Evolutionary conservation across 2,797 vertebrate species (phyloP), one percentile per base, ranked within the genome.

Genomic region (Anguilla megastoma): DNA sequence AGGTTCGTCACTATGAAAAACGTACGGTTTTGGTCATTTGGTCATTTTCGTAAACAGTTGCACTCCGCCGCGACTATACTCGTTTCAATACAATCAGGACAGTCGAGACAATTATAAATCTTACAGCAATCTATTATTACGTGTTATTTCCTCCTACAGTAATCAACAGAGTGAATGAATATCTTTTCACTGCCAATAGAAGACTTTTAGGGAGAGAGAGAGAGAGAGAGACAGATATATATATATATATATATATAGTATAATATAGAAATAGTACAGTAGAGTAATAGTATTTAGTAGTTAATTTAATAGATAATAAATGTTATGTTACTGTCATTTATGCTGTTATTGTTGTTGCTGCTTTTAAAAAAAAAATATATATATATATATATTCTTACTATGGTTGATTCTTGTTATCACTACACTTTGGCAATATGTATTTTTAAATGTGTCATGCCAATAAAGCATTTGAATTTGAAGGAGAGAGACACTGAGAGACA

Each of bases 161-260:
- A 85, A 71, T 48, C 69, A 30, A 54, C 74, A n/a, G 66, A n/a
- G 69, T 71, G 52, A 88, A 80, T 58, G 5, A 88, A 85, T 54
- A 30, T 52, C 52, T 33, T 56, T 63, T 27, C n/a, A 84, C 58
- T 88, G 87, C 56, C 50, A 24, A 86, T 86, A 80, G 84, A 88
- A 86, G 71, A 45, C 66, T 76, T 88, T 88, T 58, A 80, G 45
- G 36, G 24, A 21, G 52, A 18, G 36, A 58, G 48, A 60, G 33
- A 33, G 33, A 66, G 66, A n/a, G 84, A 30, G 58, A 18, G 0
- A 16, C 16, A 45, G 36, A 36, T 0, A 36, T 1, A 36, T 1
- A 36, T 1, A 36, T 36, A 36, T 4, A 45, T 45, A 45, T 45
- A 45, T 45, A 45, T 45, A 45, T 45, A 45, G 4, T 45, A 45